A percentile compares a stretch with the other conserved stretches of the same genome.
phyloP scores from a whole-genome alignment of 1,140 invertebrate species.

The Laupala kohalensis region DNA sequence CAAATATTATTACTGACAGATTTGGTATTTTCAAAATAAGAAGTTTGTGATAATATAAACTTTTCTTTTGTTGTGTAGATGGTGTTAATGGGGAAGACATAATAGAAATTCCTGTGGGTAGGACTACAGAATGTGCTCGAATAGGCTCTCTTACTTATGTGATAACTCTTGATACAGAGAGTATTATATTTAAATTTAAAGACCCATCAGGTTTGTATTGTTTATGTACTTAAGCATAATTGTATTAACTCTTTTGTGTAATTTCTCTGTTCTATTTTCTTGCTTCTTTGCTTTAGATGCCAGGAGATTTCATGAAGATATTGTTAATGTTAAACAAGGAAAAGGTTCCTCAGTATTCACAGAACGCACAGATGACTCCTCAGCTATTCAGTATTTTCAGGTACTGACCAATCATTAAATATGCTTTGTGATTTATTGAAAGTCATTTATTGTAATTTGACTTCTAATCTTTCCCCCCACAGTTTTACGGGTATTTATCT shows the following conservation, averaged over 20 bases:
- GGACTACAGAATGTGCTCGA: conserved; percentile 51
- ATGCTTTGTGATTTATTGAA: background rate
- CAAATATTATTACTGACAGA: too few relatives aligned
- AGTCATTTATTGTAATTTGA: background rate
- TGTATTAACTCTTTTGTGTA: conserved; percentile 5
- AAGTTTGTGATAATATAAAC: too few relatives aligned
- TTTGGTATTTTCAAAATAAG: too few relatives aligned
- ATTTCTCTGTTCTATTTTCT: background rate
- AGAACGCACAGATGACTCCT: conserved; percentile 93
- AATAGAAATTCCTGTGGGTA: conserved; percentile 48
- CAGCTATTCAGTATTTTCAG: conserved; percentile 89
- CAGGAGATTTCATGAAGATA: conserved; percentile 59
- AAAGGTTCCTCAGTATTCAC: conserved; percentile 78
- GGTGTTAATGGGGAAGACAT: conserved; percentile 14
- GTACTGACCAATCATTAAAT: conserved; percentile 22
- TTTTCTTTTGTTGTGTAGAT: too few relatives aligned
- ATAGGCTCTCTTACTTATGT: conserved; percentile 50
- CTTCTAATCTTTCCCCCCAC: conserved; percentile 29
- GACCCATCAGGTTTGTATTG: conserved; percentile 17
- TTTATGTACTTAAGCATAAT: too few relatives aligned
- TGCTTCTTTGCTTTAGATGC: conserved; percentile 43
- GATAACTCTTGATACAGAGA: conserved; percentile 54
- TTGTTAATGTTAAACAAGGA: conserved; percentile 63
- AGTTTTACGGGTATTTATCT: conserved; percentile 97
- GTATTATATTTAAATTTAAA: conserved; percentile 24